Evolutionary conservation across 2,797 vertebrate genomes (phyloP), one percentile per base, ranked within the genome.

Genomic region (Sebastes hubbsi): DNA sequence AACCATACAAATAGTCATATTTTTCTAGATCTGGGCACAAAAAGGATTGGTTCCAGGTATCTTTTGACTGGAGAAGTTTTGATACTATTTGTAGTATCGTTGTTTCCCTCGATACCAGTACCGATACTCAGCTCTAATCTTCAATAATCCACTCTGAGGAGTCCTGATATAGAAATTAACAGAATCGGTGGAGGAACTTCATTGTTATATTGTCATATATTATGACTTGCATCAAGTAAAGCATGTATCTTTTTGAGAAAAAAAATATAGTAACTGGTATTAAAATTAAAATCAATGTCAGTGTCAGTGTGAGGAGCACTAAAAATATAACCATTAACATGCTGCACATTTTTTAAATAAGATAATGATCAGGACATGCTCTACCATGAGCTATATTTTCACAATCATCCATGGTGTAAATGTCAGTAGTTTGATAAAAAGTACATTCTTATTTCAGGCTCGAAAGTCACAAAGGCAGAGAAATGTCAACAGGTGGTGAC

Each of bases 401-500:
- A 13, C 11, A 49, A 11, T 36, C 52, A 56, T 14, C 20, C 18
- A 38, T 11, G 42, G 8, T 58, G 36, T 74, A 63, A 71, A 72
- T 67, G 46, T 60, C 68, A 59, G 61, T 13, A 72, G 55, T 11
- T 14, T 30, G 8, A 59, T 60, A n/a, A 63, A 36, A 52, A 65
- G 4, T 3, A n/a, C 16, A 13, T 58, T 38, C 10, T 61, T 24
- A 63, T 54, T 29, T 77, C 29, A 78, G 10, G 36, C 6, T 25
- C 34, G 5, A 60, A 80, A 77, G 52, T 63, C 66, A 62, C 42
- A 58, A 59, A 66, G 4, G 24, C 42, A 60, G 25, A 61, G 22
- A 75, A 55, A 78, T 6, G 8, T 67, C 74, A 85, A 77, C 49
- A 83, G 67, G 75, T 60, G 42, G 56, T 78, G 81, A 66, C 14